Evolutionary conservation across 2,797 vertebrate genomes (phyloP), one percentile per base, ranked within the genome.

Genomic region (Danio aesculapii): DNA sequence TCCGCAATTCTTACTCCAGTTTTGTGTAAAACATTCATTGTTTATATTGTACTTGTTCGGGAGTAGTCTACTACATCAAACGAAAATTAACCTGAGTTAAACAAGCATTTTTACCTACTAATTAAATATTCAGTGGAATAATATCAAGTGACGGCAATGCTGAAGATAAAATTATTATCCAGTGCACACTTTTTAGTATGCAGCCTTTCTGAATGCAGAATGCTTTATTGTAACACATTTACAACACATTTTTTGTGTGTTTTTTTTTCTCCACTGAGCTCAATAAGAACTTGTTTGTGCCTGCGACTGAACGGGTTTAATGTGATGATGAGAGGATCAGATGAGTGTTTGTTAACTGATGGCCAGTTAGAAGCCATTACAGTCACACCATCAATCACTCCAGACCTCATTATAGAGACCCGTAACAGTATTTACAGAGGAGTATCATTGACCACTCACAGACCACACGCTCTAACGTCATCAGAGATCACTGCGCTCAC

Each of bases 401-500:
- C 4, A 21, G 79, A 66, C 10, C 62, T 44, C 79, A 30, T 73
- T 57, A 72, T 30, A 30, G 49, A 52, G 50, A 21, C 79, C 64
- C 55, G 69, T 62, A 53, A 82, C 75, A 39, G 17, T 46, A 75
- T 21, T 79, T 61, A 75, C 75, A 68, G 71, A 43, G 19, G 12
- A 83, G 39, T 8, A 59, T 53, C n/a, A 71, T 39, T 30, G 50
- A 53, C 14, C 14, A 9, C 57, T 59, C 61, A 14, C 19, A 2
- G 58, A 50, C 30, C 41, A 49, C 44, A 64, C 14, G 46, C 59
- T 62, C 21, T 13, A 41, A 30, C 70, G 59, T 47, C 49, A 47
- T 62, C 82, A 69, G 57, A 67, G 79, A 81, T 70, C 83, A 59
- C 70, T 30, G 30, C 30, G 30, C 80, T 75, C 74, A 64, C 39